Conservation (phyloP, 1,140 invertebrate genomes). For the Drosophila sulfurigaster region DNA sequence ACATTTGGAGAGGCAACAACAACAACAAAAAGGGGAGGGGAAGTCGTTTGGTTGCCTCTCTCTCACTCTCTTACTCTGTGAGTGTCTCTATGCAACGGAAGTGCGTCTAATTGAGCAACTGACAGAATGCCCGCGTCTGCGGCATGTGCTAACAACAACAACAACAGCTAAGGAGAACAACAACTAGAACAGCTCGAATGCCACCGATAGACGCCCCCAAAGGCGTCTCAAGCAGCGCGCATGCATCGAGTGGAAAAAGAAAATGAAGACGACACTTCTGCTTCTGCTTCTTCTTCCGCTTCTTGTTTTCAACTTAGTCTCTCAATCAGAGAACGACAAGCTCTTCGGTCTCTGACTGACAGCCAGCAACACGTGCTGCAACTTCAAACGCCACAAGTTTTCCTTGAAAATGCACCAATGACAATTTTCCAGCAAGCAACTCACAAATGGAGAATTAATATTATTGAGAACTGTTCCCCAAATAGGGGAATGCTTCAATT, state of each 20-base stretch:
- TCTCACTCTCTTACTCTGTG: background rate
- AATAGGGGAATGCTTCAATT: too few relatives aligned
- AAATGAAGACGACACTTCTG: background rate
- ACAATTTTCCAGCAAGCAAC: too few relatives aligned
- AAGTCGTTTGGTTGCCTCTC: background rate
- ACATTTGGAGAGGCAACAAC: slow-evolving; percentile 26
- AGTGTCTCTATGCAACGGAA: slow-evolving; percentile 55
- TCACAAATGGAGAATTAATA: too few relatives aligned
- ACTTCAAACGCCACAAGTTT: slow-evolving; percentile 1
- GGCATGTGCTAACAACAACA: slow-evolving; percentile 41
- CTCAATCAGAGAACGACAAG: slow-evolving; percentile 23
- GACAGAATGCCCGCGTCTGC: slow-evolving; percentile 70
- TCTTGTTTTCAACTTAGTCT: background rate
- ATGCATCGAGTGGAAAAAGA: slow-evolving; percentile 47
- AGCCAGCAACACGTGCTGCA: slow-evolving; percentile 35
- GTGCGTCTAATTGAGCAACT: slow-evolving; percentile 80
- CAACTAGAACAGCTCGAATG: background rate
- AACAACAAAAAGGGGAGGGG: slow-evolving; percentile 8
- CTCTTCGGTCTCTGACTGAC: slow-evolving; percentile 18
- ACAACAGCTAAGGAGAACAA: background rate
- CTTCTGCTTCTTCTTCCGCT: too few relatives aligned
- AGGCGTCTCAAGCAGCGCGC: slow-evolving; percentile 13
- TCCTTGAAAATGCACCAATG: background rate
- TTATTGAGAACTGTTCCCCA: too few relatives aligned
- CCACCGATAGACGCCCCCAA: slow-evolving; percentile 3